phyloP scores from a whole-genome alignment of 2,113 vertebrate species.

The Pipa parva region DNA sequence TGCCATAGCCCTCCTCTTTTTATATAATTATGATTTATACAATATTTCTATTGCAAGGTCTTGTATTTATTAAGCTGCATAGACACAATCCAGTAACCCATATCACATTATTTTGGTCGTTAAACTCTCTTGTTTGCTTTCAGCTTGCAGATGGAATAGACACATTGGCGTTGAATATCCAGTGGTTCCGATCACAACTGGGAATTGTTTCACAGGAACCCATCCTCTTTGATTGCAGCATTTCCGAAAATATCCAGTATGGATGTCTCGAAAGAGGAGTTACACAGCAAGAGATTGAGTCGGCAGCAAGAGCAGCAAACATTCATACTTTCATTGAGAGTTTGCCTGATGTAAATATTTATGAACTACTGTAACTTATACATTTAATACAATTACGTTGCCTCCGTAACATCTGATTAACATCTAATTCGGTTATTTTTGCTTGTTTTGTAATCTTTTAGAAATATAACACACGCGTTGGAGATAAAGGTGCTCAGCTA shows the following conservation, averaged over 20 bases:
- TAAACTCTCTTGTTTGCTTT: conserved; percentile 44
- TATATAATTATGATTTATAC: too few species aligned
- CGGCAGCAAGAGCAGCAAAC: conserved; percentile 56
- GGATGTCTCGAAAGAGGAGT: conserved; percentile 49
- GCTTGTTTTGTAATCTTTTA: conserved; percentile 26
- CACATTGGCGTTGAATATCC: conserved; percentile 51
- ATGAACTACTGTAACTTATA: background rate
- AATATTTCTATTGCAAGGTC: too few species aligned
- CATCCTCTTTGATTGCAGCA: conserved; percentile 58
- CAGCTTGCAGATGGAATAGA: conserved; percentile 58
- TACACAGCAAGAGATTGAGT: conserved; percentile 55
- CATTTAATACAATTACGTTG: background rate
- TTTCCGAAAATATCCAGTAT: conserved; percentile 59
- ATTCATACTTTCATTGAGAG: conserved; percentile 58
- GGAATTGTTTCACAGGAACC: conserved; percentile 61
- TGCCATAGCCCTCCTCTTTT: too few species aligned
- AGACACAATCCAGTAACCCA: too few species aligned
- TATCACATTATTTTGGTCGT: too few species aligned
- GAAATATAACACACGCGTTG: conserved; percentile 57
- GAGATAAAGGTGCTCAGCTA: conserved; percentile 55
- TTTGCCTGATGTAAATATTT: conserved; percentile 52
- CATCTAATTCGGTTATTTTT: too few species aligned
- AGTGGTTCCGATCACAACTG: conserved; percentile 51
- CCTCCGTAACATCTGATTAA: background rate
- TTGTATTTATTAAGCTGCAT: too few species aligned